Evolutionary conservation across 1,140 invertebrate species (phyloP), one percentile per base, ranked within the genome.

Genomic region (Eupeodes corollae): DNA sequence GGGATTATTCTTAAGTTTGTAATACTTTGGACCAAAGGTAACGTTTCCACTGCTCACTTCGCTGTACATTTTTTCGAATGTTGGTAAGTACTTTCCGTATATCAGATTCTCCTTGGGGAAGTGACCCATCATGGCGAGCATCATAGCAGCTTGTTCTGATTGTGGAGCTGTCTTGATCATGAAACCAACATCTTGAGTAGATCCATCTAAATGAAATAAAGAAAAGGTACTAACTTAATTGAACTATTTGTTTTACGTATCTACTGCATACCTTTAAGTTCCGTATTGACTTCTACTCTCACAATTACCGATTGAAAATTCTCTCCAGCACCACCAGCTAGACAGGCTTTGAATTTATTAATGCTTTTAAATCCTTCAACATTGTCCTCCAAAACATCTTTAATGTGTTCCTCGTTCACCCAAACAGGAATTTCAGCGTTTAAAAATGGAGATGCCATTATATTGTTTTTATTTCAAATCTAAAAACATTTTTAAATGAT

Each of bases 401-500:
- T 52, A 5, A 69, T 52, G 15, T 72, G 70, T 39, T 69, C 52
- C 35, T 54, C 42, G 51, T 70, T 68, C 34, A 75, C 49, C 73
- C 73, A 75, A 18, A 56, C 19, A 42, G 67, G 67, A 41, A 48
- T 15, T n/a, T n/a, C n/a, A n/a, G n/a, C n/a, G n/a, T n/a, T n/a
- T n/a, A n/a, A n/a, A n/a, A n/a, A n/a, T 26, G 40, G 16, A 33
- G 31, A 16, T 19, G n/a, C 34, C 12, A 42, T 11, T 18, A 12
- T n/a, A n/a, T 6, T 34, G 12, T 31, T 14, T 15, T 16, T 26
- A 18, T 32, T 43, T 32, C n/a, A 5, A n/a, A n/a, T 43, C 13
- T 16, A 5, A n/a, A 42, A 11, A 12, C 6, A 8, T 26, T 13
- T 5, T 18, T 15, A 3, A 19, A 5, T 42, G 3, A 8, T 13